These are phyloP conservation scores for Eidolon dupreanum DNA, from an alignment of 2,797 vertebrate species.

Conservation along the genomic window DNA sequence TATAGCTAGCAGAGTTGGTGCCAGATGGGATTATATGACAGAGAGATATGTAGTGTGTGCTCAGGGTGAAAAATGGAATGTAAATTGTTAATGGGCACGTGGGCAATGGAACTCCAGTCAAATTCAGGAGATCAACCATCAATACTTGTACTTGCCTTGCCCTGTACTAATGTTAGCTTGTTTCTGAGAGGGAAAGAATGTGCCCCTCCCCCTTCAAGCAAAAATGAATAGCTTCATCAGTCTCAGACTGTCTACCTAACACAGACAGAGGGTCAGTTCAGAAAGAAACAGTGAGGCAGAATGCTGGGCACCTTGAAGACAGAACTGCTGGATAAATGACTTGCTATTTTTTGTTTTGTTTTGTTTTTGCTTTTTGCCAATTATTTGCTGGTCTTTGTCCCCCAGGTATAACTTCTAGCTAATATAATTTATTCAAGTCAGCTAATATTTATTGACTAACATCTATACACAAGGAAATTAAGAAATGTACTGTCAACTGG, in stretches of 20 bases:
- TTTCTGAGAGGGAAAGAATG: not conserved
- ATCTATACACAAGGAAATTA: slow-evolving; percentile 28
- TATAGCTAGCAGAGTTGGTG: not conserved
- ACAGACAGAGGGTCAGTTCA: not conserved
- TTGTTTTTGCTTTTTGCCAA: not conserved
- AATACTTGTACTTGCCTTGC: not conserved
- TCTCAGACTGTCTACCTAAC: not conserved
- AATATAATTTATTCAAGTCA: slow-evolving; percentile 52
- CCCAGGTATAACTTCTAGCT: not conserved
- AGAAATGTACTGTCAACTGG: not conserved
- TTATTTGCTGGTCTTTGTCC: not conserved
- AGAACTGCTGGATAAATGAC: not conserved
- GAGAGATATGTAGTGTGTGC: not conserved
- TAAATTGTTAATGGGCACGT: slow-evolving; percentile 21
- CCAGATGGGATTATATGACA: not conserved
- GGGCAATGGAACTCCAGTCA: not conserved
- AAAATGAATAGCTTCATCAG: not conserved
- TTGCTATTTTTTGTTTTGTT: not conserved
- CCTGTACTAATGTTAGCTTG: not conserved
- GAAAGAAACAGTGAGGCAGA: not conserved
- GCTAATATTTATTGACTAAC: slow-evolving; percentile 35
- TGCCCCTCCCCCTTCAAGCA: not conserved
- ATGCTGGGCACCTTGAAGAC: not conserved
- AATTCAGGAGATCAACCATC: not conserved
- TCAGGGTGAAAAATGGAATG: slow-evolving; percentile 11